Evolutionary conservation across 2,113 vertebrate genomes (phyloP), one percentile per base, ranked within the genome.

Genomic region (Castor canadensis): DNA sequence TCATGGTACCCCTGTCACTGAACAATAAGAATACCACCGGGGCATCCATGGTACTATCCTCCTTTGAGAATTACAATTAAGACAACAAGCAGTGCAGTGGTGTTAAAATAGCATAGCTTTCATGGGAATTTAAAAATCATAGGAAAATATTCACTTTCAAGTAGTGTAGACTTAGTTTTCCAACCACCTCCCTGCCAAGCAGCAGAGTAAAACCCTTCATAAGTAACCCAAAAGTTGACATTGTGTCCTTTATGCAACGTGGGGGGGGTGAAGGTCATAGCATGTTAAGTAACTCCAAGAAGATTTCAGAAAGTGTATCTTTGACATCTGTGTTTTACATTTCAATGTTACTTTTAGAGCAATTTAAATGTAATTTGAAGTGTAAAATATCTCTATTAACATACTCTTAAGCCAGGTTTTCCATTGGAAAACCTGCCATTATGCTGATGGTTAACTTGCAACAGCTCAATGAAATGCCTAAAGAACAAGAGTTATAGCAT

Each of bases 311-410:
- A 58, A 45, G 8, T 81, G 2, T 81, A n/a, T 75, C n/a, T 40
- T 47, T 69, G 6, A 71, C 6, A 87, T 81, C 86, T 49, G 62
- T 19, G 67, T 58, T 89, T 92, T 86, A 89, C 10, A 83, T 89
- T 86, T 58, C 26, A 64, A 64, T 56, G 87, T 86, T 10, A 49
- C 9, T 69, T 81, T 82, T 86, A 85, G 26, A 75, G 45, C 58
- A 64, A 86, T 40, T 77, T 89, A 76, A 95, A 58, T 75, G 15
- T 73, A 93, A 88, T 54, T 43, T 91, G 47, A 72, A 90, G 20
- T 45, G 87, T 24, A 72, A 6, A 95, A 58, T 43, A 11, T 2
- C 47, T 75, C 11, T 84, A 12, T 38, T 62, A 88, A 52, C 71
- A 52, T 11, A 56, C 54, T 81, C 17, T 88, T 9, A 30, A 45